Base-by-base conservation (phyloP, 1,140 invertebrate genomes). In the Halesus radiatus region DNA sequence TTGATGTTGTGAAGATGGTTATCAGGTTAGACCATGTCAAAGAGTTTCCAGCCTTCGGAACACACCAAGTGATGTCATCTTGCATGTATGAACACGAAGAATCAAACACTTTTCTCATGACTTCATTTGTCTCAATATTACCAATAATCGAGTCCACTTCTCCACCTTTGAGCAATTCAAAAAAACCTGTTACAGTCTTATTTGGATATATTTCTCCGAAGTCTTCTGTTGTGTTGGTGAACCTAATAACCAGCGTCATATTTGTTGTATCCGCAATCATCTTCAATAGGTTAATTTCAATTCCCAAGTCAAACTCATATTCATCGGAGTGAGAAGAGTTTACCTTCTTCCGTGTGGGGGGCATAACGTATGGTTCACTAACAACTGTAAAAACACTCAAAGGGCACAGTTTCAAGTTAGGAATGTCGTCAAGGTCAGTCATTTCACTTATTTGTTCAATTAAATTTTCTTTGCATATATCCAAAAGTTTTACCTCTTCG, bases 51-150 rank as follows among this genome's bases (percentile, higher is more conserved):
- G 89, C 86, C 83, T 85, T 88, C 0, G 88, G 87, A 0, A 89
- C 85, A 72, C 89, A 89, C 87, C 88, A 89, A 0, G 88, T 90
- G 85, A 89, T 89, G 80, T 89, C 88, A 76, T 90, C 88, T 84
- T 90, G 88, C 15, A 87, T 88, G 79, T 89, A 90, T 68, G 87
- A 88, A 8, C 86, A 84, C 0, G 88, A 89, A 0, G 88, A 86
- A 83, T 89, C 83, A 62, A 89, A 89, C 85, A 86, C 88, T 77
- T 87, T 88, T 20, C 88, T 85, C 16, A 88, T 85, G 23, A 85
- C 86, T 82, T 84, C 87, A 8, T 88, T 88, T 1, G 88, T 87
- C 85, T 89, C 88, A 70, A 90, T 87, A 78, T 89, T 88, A 6
- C 89, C 89, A 22, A 89, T 87, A 52, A 90, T 85, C 7, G 89